These are phyloP conservation scores for Nasalis larvatus DNA, from an alignment of 2,113 vertebrate species.

Conservation along the genomic window DNA sequence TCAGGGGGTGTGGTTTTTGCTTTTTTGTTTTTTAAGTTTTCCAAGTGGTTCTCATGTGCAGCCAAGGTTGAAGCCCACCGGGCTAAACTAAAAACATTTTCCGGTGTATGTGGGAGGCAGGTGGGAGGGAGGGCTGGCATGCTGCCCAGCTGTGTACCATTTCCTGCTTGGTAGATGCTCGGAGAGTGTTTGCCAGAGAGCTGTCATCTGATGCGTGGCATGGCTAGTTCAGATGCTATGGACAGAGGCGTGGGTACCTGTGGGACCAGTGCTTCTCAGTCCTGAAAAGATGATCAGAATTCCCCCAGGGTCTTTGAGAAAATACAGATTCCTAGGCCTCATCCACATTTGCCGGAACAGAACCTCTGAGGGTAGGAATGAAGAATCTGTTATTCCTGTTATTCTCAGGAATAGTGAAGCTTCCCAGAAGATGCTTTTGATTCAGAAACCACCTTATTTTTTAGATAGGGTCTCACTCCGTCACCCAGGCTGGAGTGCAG, in stretches of 20 bases:
- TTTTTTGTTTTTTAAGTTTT: background rate
- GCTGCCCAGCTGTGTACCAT: background rate
- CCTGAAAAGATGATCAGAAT: background rate
- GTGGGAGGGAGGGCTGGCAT: background rate
- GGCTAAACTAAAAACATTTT: background rate
- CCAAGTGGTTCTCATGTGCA: background rate
- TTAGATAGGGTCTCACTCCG: too few species aligned
- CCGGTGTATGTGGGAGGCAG: background rate
- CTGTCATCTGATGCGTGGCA: background rate
- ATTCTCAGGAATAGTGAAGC: background rate
- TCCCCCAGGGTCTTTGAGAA: background rate
- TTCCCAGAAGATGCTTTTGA: background rate
- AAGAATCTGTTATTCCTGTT: background rate
- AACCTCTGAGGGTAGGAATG: background rate
- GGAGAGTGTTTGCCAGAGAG: background rate
- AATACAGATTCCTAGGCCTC: background rate
- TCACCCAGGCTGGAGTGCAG: too few species aligned
- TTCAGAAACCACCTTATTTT: background rate
- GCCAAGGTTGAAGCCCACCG: background rate
- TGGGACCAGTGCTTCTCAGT: background rate
- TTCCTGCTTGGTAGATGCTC: background rate
- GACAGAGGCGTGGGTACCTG: background rate
- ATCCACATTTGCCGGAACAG: background rate
- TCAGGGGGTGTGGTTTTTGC: background rate
- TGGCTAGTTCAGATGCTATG: background rate